phyloP scores from a whole-genome alignment of 2,797 vertebrate genomes.

The Oryzias sinensis region DNA sequence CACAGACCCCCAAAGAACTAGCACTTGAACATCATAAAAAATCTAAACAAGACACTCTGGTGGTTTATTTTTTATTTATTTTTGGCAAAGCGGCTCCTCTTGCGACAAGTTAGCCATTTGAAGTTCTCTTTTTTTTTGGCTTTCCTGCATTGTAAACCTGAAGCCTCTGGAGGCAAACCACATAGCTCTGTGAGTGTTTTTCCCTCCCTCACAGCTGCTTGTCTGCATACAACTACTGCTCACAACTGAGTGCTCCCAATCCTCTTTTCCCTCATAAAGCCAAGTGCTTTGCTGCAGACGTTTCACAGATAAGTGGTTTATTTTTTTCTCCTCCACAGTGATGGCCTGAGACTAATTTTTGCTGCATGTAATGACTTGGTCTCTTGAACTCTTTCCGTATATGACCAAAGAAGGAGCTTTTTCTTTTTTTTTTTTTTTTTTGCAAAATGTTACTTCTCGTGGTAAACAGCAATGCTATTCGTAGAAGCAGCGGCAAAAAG shows the following conservation, averaged over 20 bases:
- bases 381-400: constrained; percentile 44
- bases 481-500: constrained; percentile 42
- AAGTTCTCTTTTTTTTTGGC: constrained; percentile 34
- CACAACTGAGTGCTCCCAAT: constrained; percentile 60
- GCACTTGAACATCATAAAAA: constrained; percentile 42
- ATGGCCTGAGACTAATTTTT: constrained; percentile 60
- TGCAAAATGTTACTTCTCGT: constrained; percentile 22
- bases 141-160: constrained; percentile 57
- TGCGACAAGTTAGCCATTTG: constrained; percentile 38
- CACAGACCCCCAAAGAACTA: constrained; percentile 13
- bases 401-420: constrained; percentile 28
- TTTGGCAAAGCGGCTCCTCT: constrained; percentile 19
- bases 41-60: constrained; percentile 12
- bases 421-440: neutral
- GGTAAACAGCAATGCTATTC: constrained; percentile 41
- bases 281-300: constrained; percentile 59
- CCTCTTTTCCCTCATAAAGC: constrained; percentile 61
- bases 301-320: constrained; percentile 65
- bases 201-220: constrained; percentile 51
- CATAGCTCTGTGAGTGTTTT: constrained; percentile 50
- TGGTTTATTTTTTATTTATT: constrained; percentile 7
- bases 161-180: constrained; percentile 51
- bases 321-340: constrained; percentile 27
- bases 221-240: constrained; percentile 60
- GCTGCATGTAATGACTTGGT: constrained; percentile 56